Percentiles rank a stretch among this genome's conserved stretches.
These are phyloP conservation scores for Tholera decimalis DNA, from an alignment of 2,888 invertebrate species.

Conservation along the genomic window DNA sequence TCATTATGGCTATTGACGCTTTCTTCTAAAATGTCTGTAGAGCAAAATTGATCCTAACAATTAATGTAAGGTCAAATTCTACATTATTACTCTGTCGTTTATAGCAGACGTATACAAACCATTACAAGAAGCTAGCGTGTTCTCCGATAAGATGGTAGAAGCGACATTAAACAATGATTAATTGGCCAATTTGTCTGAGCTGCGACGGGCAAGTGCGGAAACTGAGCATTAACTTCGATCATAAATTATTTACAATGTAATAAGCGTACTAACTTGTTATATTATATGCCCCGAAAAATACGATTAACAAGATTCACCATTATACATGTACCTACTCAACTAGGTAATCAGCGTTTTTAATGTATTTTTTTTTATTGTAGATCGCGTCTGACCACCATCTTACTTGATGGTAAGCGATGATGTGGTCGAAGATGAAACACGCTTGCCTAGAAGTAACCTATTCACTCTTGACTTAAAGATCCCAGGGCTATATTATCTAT, in stretches of 20 bases:
- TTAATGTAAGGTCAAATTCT: constrained; percentile 39
- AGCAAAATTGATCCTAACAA: background rate
- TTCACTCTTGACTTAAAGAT: too few relatives aligned
- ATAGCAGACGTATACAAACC: constrained; percentile 53
- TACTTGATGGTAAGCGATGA: too few relatives aligned
- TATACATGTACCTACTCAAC: background rate
- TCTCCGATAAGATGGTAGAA: constrained; percentile 68
- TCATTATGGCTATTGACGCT: too few relatives aligned
- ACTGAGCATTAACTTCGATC: constrained; percentile 63
- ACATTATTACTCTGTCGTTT: constrained; percentile 29
- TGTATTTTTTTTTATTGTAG: background rate
- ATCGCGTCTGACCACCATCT: too few relatives aligned
- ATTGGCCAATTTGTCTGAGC: constrained; percentile 79
- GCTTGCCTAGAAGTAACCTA: too few relatives aligned
- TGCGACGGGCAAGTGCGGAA: constrained; percentile 65
- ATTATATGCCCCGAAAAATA: constrained; percentile 26
- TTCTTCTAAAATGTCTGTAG: background rate
- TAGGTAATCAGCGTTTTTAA: background rate
- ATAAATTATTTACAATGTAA: constrained; percentile 60
- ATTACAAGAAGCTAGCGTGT: constrained; percentile 65
- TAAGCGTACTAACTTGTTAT: constrained; percentile 40
- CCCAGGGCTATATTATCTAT: too few relatives aligned
- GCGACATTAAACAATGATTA: constrained; percentile 81
- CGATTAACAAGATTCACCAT: constrained; percentile 26
- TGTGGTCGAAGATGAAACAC: too few relatives aligned